These are phyloP conservation scores for Pseudorhombus dupliciocellatus DNA, from an alignment of 2,113 vertebrate genomes.

Conservation along the genomic window DNA sequence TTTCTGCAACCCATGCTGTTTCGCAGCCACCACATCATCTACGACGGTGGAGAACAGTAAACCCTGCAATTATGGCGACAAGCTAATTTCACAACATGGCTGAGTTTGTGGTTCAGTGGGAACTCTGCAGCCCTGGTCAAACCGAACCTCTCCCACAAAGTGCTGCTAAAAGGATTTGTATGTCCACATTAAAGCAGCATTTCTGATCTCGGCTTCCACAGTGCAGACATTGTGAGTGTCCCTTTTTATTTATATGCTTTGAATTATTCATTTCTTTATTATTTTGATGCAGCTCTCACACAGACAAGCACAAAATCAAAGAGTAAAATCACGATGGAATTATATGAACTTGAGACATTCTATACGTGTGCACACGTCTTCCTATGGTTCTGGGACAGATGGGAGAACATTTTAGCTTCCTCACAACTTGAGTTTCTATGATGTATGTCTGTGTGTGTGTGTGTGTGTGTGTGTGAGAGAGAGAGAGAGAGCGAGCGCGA, in stretches of 20 bases:
- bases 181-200: constrained; percentile 20
- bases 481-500: neutral
- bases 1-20: constrained; percentile 18
- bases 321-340: no score
- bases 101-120: constrained; percentile 43
- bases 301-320: neutral
- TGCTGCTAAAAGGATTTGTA: constrained; percentile 21
- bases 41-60: constrained; percentile 33
- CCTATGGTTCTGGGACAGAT: neutral
- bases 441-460: neutral
- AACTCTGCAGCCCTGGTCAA: constrained; percentile 27
- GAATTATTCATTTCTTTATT: neutral
- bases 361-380: neutral
- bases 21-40: constrained; percentile 25
- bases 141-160: constrained; percentile 6
- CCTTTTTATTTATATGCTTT: neutral
- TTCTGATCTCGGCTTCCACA: constrained; percentile 8
- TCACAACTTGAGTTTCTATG: neutral
- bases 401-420: neutral
- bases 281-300: neutral
- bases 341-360: no score
- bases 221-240: no score
- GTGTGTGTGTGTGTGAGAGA: neutral
- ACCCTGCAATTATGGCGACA: constrained; percentile 53
- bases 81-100: constrained; percentile 50